Percentiles rank a stretch among this genome's conserved stretches.
These are phyloP conservation scores for Kryptolebias marmoratus DNA, from an alignment of 2,113 vertebrate genomes.

Conservation along the genomic window DNA sequence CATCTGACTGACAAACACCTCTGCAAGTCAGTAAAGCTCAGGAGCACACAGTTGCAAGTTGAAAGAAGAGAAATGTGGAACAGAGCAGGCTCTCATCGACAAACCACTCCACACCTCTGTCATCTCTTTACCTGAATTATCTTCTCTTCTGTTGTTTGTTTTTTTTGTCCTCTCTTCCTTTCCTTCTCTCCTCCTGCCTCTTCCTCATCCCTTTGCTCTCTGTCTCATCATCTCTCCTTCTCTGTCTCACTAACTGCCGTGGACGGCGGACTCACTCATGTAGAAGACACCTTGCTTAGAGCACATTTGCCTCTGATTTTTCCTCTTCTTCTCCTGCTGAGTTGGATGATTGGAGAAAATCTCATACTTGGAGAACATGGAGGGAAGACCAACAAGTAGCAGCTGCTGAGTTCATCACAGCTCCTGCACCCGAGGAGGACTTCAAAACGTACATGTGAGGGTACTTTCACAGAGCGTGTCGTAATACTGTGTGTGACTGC, in stretches of 20 bases:
- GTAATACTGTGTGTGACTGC: not conserved
- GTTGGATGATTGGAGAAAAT: slow-evolving; percentile 44
- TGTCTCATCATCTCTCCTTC: slow-evolving; percentile 70
- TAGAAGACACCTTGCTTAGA: slow-evolving; percentile 69
- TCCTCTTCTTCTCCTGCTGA: slow-evolving; percentile 32
- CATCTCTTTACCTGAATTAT: slow-evolving; percentile 60
- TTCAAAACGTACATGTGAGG: not conserved
- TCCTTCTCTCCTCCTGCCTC: slow-evolving; percentile 40
- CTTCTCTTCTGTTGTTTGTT: slow-evolving; percentile 56
- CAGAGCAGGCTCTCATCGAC: slow-evolving; percentile 28
- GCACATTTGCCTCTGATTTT: slow-evolving; percentile 56
- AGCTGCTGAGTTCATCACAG: slow-evolving; percentile 22
- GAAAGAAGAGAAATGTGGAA: slow-evolving; percentile 40
- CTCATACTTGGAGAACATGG: slow-evolving; percentile 26
- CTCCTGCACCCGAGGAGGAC: slow-evolving; percentile 28
- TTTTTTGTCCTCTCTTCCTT: slow-evolving; percentile 38
- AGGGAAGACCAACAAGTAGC: slow-evolving; percentile 66
- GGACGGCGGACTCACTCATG: slow-evolving; percentile 69
- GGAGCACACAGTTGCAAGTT: slow-evolving; percentile 24
- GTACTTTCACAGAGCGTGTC: not conserved
- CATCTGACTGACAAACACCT: slow-evolving; percentile 22
- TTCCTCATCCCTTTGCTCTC: slow-evolving; percentile 24
- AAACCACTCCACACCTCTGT: slow-evolving; percentile 18
- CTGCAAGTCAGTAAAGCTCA: slow-evolving; percentile 21
- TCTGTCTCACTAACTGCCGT: slow-evolving; percentile 70